phyloP scores from a whole-genome alignment of 1,140 invertebrate species.

The Bombus picipes region DNA sequence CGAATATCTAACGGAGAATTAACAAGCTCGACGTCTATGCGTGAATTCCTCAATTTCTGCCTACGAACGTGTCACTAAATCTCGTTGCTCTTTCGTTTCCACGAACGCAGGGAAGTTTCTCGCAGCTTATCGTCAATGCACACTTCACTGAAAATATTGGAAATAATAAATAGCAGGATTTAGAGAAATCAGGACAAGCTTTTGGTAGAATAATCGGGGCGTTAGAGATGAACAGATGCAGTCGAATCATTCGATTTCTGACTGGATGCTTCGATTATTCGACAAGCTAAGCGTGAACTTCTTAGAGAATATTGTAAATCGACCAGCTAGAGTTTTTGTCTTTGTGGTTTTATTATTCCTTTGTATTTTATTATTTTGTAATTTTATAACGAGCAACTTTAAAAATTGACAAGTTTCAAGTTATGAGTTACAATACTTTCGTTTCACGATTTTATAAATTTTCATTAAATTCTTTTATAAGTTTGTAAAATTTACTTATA shows the following conservation, averaged over 20 bases:
- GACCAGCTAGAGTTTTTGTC: background rate
- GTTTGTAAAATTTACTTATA: no score
- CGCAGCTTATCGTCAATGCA: conserved; percentile 3
- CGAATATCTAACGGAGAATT: conserved; percentile 16
- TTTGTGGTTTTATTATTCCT: background rate
- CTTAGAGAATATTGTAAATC: background rate
- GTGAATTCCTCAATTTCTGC: background rate
- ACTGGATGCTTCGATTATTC: background rate
- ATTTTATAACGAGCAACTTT: background rate
- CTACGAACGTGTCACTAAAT: no score
- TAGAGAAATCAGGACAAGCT: background rate
- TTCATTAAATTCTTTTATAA: no score
- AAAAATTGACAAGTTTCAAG: background rate
- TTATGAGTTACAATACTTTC: no score
- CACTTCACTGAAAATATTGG: conserved; percentile 5
- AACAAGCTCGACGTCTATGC: background rate
- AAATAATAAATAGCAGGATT: conserved; percentile 1
- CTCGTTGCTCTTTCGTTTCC: background rate
- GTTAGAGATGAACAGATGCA: background rate
- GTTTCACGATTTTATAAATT: no score
- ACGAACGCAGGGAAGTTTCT: background rate
- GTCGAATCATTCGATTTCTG: background rate
- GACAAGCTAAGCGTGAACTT: background rate
- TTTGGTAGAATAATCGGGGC: background rate
- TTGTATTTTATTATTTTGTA: no score